Base-by-base conservation (phyloP, 1,140 invertebrate genomes). In the Argopecten irradians region DNA sequence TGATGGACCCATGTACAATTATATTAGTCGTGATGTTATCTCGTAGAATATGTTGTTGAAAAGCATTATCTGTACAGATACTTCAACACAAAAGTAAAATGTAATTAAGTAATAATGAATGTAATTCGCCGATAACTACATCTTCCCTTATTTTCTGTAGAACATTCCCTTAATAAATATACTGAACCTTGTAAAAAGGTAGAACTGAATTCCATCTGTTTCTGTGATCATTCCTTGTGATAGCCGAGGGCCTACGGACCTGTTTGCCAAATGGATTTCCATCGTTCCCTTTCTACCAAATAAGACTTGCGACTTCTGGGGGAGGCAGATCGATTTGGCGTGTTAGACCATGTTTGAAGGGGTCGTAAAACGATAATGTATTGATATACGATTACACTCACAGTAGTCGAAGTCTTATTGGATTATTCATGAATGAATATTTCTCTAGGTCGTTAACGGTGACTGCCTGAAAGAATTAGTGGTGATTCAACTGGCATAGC, bases 391-490 rank as follows among this genome's bases (percentile, higher is more conserved):
- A 71, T 28, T 71, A 71, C n/a, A 71, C 3, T n/a, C 55, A 71
- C 55, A 71, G 55, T n/a, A n/a, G 55, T 11, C n/a, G n/a, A 71
- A 71, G n/a, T 71, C 55, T 71, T 71, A 28, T n/a, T 71, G n/a
- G 55, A 28, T 71, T 71, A 71, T 71, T 71, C 55, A 71, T 71
- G 55, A 71, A 71, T 71, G 55, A 71, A 71, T 71, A 71, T 71
- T 71, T 71, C 55, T 11, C 55, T 71, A 71, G 22, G 55, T 71
- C 55, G 43, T 71, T 71, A 28, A 71, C 55, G 28, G n/a, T 71
- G n/a, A 71, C n/a, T 71, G n/a, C 22, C 7, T 71, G 22, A n/a
- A 16, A 3, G 55, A 28, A 28, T 71, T 71, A 11, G n/a, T n/a
- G 28, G n/a, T 28, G 55, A 16, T 71, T 28, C n/a, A 16, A 28